Conservation (phyloP, 2,888 invertebrate genomes). For the Dusona sp. region DNA sequence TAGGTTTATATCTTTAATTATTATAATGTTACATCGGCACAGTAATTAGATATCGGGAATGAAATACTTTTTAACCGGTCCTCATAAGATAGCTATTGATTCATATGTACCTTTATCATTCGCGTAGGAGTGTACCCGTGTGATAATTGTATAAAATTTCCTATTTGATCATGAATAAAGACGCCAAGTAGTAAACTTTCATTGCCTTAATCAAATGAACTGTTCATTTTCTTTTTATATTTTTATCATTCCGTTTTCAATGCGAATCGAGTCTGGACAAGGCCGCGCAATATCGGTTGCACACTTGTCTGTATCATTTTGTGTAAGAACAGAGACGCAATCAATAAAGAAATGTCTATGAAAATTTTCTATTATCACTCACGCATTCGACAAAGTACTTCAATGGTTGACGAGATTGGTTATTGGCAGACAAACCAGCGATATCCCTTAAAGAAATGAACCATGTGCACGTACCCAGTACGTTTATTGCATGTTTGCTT, state of each 20-base stretch:
- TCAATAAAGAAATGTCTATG: conserved; percentile 7
- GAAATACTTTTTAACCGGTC: background rate
- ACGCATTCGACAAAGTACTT: conserved; percentile 21
- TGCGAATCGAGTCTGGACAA: conserved; percentile 21
- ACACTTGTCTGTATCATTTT: conserved; percentile 23
- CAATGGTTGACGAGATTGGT: conserved; percentile 10
- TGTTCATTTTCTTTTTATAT: background rate
- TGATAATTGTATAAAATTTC: conserved; percentile 21
- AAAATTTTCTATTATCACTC: conserved; percentile 37
- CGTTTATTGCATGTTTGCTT: too few relatives aligned
- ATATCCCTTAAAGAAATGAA: too few relatives aligned
- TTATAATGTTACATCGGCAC: background rate
- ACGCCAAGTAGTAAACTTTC: conserved; percentile 1
- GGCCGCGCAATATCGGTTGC: conserved; percentile 45
- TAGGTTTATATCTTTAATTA: too few relatives aligned
- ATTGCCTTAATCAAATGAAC: background rate
- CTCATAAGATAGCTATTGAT: background rate
- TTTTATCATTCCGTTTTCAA: background rate
- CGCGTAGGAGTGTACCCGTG: background rate
- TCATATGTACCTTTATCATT: background rate
- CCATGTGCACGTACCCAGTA: too few relatives aligned
- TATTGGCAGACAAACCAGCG: conserved; percentile 8
- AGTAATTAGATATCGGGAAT: background rate
- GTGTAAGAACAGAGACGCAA: conserved; percentile 13
- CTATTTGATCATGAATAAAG: conserved; percentile 15